These are phyloP conservation scores for Melikaiella ostensackeni DNA, from an alignment of 2,888 invertebrate genomes.

Conservation along the genomic window DNA sequence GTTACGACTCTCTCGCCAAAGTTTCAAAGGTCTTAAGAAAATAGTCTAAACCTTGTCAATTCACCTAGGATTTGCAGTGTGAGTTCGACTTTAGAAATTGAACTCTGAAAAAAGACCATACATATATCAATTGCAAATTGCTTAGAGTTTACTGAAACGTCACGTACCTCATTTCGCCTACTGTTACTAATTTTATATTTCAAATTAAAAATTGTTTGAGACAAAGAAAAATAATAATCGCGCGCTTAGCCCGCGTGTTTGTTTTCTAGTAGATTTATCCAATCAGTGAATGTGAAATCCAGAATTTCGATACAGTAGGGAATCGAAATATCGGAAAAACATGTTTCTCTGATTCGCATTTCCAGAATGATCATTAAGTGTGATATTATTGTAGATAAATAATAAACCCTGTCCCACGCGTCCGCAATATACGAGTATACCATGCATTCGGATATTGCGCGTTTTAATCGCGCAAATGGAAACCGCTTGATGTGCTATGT, in stretches of 20 bases:
- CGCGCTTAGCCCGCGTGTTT: no score
- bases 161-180: no score
- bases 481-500: conserved; percentile 38
- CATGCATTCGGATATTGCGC: conserved; percentile 49
- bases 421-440: conserved; percentile 46
- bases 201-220: no score
- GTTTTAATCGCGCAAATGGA: conserved; percentile 63
- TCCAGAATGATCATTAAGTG: conserved; percentile 51
- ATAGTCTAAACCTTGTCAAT: conserved; percentile 12
- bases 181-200: no score
- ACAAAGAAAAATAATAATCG: no score
- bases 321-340: neutral
- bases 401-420: conserved; percentile 43
- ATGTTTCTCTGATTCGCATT: neutral
- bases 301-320: neutral
- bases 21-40: conserved; percentile 17
- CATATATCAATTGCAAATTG: neutral
- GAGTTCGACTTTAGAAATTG: conserved; percentile 18
- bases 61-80: neutral
- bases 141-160: neutral
- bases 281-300: neutral
- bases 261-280: neutral
- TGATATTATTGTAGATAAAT: conserved; percentile 49
- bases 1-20: conserved; percentile 12
- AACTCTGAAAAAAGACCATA: neutral